A percentile compares a stretch with the other conserved stretches of the same genome.
Conservation (phyloP, 2,113 vertebrate genomes). For the Muntiacus reevesi region DNA sequence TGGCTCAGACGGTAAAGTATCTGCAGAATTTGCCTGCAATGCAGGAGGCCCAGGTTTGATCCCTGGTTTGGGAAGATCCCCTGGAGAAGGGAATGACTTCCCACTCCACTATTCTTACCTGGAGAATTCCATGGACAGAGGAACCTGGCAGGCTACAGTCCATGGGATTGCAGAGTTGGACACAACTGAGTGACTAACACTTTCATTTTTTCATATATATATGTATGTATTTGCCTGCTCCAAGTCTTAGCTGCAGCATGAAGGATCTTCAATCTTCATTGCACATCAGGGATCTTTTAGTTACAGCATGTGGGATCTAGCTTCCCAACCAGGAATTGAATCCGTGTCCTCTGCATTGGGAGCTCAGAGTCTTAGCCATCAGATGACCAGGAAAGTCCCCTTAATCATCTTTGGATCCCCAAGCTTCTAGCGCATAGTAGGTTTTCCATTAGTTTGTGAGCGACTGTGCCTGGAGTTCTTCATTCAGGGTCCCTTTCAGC, state of each 20-base stretch:
- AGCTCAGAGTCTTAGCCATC: neutral
- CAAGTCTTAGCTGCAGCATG: neutral
- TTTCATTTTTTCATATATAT: neutral
- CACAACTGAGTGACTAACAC: neutral
- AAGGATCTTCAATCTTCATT: neutral
- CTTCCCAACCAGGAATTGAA: neutral
- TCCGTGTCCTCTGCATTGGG: neutral
- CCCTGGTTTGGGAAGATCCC: neutral
- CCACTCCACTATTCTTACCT: neutral
- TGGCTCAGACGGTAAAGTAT: neutral
- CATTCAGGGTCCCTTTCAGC: neutral
- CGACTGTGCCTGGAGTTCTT: neutral
- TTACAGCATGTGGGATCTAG: neutral
- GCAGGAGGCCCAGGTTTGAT: neutral
- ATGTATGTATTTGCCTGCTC: neutral
- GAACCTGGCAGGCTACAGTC: neutral
- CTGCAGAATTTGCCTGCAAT: neutral
- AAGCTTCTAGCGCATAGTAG: neutral
- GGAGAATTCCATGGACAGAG: neutral
- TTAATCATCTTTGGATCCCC: neutral
- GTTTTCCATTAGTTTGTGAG: neutral
- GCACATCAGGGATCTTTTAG: neutral
- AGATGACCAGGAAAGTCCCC: neutral
- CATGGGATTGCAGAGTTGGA: neutral
- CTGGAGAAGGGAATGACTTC: neutral